phyloP scores from a whole-genome alignment of 2,888 invertebrate genomes.

The Cephus nigrinus region DNA sequence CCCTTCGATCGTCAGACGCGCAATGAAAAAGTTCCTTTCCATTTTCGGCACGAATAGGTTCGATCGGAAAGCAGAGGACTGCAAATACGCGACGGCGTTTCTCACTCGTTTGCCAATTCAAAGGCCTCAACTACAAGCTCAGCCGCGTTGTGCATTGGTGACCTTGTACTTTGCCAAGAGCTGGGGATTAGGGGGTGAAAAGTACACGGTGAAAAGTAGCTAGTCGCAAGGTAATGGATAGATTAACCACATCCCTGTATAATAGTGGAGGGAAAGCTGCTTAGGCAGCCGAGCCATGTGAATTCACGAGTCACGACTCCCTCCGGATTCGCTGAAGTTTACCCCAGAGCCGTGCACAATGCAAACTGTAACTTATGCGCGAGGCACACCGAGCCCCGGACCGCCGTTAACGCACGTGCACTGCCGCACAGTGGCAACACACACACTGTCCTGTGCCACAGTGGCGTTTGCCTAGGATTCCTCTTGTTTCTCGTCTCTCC shows the following conservation, averaged over 20 bases:
- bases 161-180: too few species aligned
- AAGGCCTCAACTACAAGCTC: too few species aligned
- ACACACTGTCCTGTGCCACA: not conserved
- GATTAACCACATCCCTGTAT: slow-evolving; percentile 32
- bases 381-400: slow-evolving; percentile 8
- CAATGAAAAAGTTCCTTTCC: slow-evolving; percentile 24
- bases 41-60: not conserved
- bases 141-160: too few species aligned
- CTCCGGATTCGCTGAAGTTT: slow-evolving; percentile 42
- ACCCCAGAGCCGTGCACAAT: slow-evolving; percentile 45
- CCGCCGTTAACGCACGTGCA: not conserved
- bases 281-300: slow-evolving; percentile 36
- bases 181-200: not conserved
- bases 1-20: not conserved
- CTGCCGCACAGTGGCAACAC: not conserved
- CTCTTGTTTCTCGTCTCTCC: slow-evolving; percentile 7
- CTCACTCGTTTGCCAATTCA: too few species aligned
- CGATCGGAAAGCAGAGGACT: too few species aligned
- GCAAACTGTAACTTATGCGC: slow-evolving; percentile 50
- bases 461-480: slow-evolving; percentile 1
- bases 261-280: slow-evolving; percentile 44
- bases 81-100: too few species aligned
- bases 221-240: slow-evolving; percentile 21
- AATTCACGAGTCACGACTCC: slow-evolving; percentile 30
- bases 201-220: slow-evolving; percentile 17